Conservation (phyloP, 1,140 invertebrate species). For the Tetramorium parvispinum region DNA sequence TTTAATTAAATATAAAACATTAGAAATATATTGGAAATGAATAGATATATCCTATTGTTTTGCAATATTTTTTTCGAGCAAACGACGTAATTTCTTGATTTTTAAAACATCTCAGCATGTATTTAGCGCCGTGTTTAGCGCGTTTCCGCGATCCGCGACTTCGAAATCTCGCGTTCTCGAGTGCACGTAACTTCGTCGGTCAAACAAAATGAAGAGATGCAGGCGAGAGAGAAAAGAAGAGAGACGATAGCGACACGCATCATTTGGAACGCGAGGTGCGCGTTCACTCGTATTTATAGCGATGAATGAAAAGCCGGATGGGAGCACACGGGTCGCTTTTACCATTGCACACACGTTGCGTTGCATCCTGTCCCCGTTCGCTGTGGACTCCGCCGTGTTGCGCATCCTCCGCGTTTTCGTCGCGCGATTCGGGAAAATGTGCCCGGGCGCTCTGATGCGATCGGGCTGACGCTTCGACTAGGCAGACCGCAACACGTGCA, state of each 20-base stretch:
- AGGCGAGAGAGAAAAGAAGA: background rate
- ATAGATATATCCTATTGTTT: background rate
- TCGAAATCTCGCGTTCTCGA: background rate
- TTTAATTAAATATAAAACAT: too few species aligned
- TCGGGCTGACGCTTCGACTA: conserved; percentile 45
- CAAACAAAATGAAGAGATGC: background rate
- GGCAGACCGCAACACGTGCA: conserved; percentile 30
- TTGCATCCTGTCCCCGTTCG: conserved; percentile 1
- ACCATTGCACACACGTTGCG: conserved; percentile 19
- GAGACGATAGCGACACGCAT: conserved; percentile 37
- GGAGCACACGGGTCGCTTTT: conserved; percentile 15
- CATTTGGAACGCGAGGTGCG: conserved; percentile 44
- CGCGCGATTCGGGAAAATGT: conserved; percentile 26
- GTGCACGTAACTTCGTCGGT: background rate
- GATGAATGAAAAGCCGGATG: conserved; percentile 66
- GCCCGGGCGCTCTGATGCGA: background rate
- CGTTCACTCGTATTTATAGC: conserved; percentile 72
- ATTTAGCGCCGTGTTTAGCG: conserved; percentile 12
- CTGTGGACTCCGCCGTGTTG: background rate
- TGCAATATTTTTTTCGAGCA: background rate
- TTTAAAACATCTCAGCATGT: background rate
- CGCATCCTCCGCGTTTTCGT: background rate
- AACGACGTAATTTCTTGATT: conserved; percentile 18
- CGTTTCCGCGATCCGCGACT: background rate
- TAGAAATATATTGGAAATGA: background rate